These are phyloP conservation scores for Odontomachus brunneus DNA, from an alignment of 1,140 invertebrate genomes.

Conservation along the genomic window DNA sequence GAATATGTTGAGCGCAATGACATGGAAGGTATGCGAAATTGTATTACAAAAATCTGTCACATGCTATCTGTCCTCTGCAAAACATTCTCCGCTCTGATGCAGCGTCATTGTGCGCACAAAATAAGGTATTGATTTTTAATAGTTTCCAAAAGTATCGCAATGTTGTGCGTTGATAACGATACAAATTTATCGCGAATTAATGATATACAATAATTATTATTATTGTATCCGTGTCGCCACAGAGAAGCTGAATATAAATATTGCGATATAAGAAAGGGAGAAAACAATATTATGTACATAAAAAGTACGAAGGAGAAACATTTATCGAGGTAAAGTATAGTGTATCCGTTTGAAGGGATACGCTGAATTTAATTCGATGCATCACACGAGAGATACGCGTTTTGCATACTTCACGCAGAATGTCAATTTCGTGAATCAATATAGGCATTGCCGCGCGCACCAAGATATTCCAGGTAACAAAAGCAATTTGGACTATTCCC, in stretches of 20 bases:
- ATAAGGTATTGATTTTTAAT: slow-evolving; percentile 1
- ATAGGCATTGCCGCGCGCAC: slow-evolving; percentile 1
- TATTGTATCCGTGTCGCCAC: too few relatives aligned
- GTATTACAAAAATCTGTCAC: slow-evolving; percentile 39
- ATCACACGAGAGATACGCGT: not conserved
- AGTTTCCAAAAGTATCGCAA: not conserved
- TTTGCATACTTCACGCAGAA: slow-evolving; percentile 43
- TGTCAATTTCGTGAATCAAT: slow-evolving; percentile 66
- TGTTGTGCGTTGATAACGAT: not conserved
- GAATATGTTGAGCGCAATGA: slow-evolving; percentile 36
- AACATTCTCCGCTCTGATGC: slow-evolving; percentile 17
- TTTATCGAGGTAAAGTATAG: not conserved
- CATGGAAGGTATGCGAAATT: slow-evolving; percentile 23
- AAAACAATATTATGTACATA: not conserved
- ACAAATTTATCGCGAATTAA: slow-evolving; percentile 10
- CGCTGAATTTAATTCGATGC: slow-evolving; percentile 20
- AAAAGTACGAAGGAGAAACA: not conserved
- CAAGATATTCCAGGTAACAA: slow-evolving; percentile 72
- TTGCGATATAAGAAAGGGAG: not conserved
- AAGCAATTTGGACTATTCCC: slow-evolving; percentile 75
- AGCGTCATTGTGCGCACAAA: slow-evolving; percentile 20
- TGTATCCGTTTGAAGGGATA: not conserved
- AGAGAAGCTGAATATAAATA: too few relatives aligned
- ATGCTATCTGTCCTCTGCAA: not conserved
- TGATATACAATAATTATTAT: too few relatives aligned